Percentiles rank a stretch among this genome's conserved stretches.
phyloP scores from a whole-genome alignment of 1,140 invertebrate genomes.

The Agrypnia vestita region DNA sequence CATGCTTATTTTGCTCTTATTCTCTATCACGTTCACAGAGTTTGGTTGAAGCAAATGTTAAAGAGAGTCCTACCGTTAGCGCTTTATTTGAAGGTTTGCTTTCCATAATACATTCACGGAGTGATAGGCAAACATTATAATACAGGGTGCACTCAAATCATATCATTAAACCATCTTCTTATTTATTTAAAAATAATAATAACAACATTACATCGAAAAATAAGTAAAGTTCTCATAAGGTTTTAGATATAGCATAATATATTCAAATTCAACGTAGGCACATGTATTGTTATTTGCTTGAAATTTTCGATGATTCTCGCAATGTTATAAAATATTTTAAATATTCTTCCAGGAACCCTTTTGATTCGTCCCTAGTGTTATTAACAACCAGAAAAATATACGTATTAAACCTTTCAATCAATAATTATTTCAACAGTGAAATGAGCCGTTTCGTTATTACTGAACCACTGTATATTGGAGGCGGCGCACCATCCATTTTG shows the following conservation, averaged over 20 bases:
- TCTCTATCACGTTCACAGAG: too few species aligned
- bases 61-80: constrained; percentile 1
- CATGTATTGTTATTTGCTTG: too few species aligned
- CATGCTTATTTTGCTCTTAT: neutral
- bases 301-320: too few species aligned
- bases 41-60: too few species aligned
- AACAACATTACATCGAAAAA: neutral
- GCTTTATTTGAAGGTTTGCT: constrained; percentile 21
- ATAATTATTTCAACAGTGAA: neutral
- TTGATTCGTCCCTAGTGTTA: neutral
- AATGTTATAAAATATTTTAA: neutral
- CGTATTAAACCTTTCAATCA: neutral
- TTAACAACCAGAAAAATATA: neutral
- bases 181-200: neutral
- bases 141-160: neutral
- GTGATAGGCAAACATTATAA: constrained; percentile 6
- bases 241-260: neutral
- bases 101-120: constrained; percentile 22
- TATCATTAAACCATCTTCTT: neutral
- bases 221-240: neutral
- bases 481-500: constrained; percentile 26
- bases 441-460: neutral
- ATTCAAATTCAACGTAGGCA: neutral
- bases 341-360: neutral
- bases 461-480: neutral